Percentiles rank a stretch among this genome's conserved stretches.
These are phyloP conservation scores for Trinectes maculatus DNA, from an alignment of 2,113 vertebrate genomes.

Conservation along the genomic window DNA sequence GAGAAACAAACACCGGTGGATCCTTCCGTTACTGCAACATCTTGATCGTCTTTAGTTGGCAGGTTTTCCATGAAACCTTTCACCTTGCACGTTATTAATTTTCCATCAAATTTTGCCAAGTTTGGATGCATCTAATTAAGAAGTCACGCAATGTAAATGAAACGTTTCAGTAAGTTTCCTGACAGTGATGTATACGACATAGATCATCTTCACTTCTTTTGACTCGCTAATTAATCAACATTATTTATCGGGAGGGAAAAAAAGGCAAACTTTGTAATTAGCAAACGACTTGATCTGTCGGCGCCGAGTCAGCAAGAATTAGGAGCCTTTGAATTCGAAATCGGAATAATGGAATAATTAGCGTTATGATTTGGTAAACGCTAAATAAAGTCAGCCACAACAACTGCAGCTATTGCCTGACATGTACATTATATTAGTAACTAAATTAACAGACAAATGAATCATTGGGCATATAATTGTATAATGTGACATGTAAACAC, in stretches of 20 bases:
- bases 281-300: conserved; percentile 73
- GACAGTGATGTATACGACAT: conserved; percentile 83
- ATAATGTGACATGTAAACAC: conserved; percentile 22
- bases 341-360: conserved; percentile 70
- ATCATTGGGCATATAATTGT: conserved; percentile 41
- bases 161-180: conserved; percentile 74
- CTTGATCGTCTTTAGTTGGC: conserved; percentile 35
- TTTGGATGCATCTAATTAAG: conserved; percentile 78
- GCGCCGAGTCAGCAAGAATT: conserved; percentile 62
- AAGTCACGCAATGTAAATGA: conserved; percentile 76
- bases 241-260: conserved; percentile 78
- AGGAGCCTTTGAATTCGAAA: conserved; percentile 62
- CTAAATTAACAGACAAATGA: conserved; percentile 59
- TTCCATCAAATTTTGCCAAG: conserved; percentile 67
- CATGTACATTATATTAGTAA: conserved; percentile 58
- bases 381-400: conserved; percentile 61
- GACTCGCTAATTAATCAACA: conserved; percentile 85
- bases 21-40: conserved; percentile 8
- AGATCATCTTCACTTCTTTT: conserved; percentile 82
- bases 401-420: conserved; percentile 36
- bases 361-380: conserved; percentile 62
- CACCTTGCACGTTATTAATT: conserved; percentile 69
- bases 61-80: conserved; percentile 55
- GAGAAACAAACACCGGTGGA: conserved; percentile 4
- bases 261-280: conserved; percentile 78